Conservation (phyloP, 2,113 vertebrate species). For the Cryptotis parvus region DNA sequence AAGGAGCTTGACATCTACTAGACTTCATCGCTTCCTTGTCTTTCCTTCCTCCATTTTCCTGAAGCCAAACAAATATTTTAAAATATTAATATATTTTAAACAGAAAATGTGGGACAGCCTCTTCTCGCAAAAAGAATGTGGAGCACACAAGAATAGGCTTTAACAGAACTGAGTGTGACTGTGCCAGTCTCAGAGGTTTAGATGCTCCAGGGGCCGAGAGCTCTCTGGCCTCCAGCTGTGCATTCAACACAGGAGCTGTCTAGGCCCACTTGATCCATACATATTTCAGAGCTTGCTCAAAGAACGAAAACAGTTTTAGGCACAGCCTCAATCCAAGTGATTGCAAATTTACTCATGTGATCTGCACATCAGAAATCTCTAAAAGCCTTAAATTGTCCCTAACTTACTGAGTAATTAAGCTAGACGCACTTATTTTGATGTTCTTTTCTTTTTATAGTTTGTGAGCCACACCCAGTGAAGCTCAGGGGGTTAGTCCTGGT, state of each 20-base stretch:
- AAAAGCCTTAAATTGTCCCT: background rate
- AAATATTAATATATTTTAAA: conserved; percentile 54
- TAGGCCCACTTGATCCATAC: background rate
- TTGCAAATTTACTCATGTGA: background rate
- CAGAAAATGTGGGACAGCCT: conserved; percentile 16
- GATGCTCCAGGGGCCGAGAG: background rate
- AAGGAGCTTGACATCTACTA: background rate
- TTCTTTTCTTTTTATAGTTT: background rate
- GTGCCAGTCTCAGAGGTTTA: no score
- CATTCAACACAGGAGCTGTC: background rate
- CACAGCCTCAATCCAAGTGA: background rate
- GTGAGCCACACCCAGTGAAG: no score
- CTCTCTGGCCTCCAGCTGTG: background rate
- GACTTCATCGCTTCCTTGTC: background rate
- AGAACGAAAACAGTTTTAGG: background rate
- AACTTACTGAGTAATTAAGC: background rate
- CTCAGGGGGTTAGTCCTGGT: no score
- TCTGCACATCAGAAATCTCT: background rate
- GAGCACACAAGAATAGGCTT: background rate
- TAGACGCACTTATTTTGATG: background rate
- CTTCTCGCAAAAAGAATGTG: background rate
- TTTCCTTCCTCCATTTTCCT: background rate
- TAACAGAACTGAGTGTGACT: background rate
- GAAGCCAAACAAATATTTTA: background rate
- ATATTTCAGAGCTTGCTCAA: conserved; percentile 7